phyloP scores from a whole-genome alignment of 2,888 invertebrate genomes.

The Anodontia alba region DNA sequence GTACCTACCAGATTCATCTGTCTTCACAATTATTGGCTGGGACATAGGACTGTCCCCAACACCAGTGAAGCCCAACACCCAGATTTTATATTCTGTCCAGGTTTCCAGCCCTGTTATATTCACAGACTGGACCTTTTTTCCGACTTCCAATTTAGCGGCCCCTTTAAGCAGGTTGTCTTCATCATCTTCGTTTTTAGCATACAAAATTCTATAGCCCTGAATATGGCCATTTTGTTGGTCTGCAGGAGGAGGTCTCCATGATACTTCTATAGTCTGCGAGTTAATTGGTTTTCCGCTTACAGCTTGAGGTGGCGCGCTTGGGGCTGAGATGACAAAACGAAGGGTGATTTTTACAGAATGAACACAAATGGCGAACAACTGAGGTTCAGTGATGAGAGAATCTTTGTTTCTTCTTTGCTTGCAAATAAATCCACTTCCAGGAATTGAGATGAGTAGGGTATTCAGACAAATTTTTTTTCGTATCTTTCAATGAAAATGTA shows the following conservation, averaged over 20 bases:
- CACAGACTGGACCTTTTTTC: constrained; percentile 86
- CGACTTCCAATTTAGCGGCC: constrained; percentile 64
- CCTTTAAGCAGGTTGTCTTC: constrained; percentile 19
- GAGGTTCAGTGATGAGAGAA: not conserved
- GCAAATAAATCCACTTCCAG: too few relatives aligned
- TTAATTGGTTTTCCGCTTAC: constrained; percentile 93
- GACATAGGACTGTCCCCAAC: constrained; percentile 98
- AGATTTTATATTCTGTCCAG: constrained; percentile 98
- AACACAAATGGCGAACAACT: constrained; percentile 63
- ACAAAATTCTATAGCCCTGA: constrained; percentile 80
- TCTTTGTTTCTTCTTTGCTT: not conserved
- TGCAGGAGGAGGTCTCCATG: constrained; percentile 96
- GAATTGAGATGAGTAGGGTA: too few relatives aligned
- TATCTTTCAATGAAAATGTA: too few relatives aligned
- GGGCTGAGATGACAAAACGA: constrained; percentile 88
- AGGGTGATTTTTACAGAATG: constrained; percentile 58
- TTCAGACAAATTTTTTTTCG: too few relatives aligned
- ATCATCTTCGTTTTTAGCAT: constrained; percentile 84
- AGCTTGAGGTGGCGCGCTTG: constrained; percentile 98
- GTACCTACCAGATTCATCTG: constrained; percentile 99
- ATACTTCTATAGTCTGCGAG: constrained; percentile 94
- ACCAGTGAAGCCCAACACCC: constrained; percentile 97
- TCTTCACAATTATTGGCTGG: constrained; percentile 95
- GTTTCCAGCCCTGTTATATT: constrained; percentile 95
- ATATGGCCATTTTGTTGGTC: constrained; percentile 93